A percentile compares a stretch with the other conserved stretches of the same genome.
Evolutionary conservation across 2,888 invertebrate genomes (phyloP).

Genomic region (Sminthurides aquaticus): DNA sequence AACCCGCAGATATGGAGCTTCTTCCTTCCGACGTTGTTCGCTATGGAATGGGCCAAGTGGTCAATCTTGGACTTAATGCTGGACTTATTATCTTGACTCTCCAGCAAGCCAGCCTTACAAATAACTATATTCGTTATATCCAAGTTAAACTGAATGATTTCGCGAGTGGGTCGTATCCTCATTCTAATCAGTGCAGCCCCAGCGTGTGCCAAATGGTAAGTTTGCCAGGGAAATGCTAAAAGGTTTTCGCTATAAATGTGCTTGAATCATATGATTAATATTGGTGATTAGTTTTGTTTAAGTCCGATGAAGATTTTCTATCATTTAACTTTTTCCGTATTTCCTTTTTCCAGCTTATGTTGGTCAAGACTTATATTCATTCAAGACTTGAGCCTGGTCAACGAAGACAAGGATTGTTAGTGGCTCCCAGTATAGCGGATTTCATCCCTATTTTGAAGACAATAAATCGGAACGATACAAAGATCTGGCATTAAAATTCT

Average conservation of each 20-base stretch:
- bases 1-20: too few species aligned
- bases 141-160: not conserved
- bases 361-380: not conserved
- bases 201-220: not conserved
- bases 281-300: too few species aligned
- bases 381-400: not conserved
- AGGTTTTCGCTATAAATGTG: too few species aligned
- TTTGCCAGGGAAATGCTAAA: too few species aligned
- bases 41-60: not conserved
- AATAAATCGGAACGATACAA: too few species aligned
- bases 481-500: too few species aligned
- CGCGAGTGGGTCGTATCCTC: not conserved
- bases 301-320: too few species aligned
- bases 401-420: not conserved
- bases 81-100: not conserved
- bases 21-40: too few species aligned
- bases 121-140: not conserved
- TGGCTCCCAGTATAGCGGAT: not conserved
- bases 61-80: not conserved
- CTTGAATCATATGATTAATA: too few species aligned
- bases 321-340: not conserved
- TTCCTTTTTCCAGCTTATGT: not conserved
- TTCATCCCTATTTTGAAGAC: not conserved
- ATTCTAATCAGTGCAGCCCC: not conserved
- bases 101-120: not conserved